phyloP scores from a whole-genome alignment of 2,113 vertebrate species.

The Engystomops pustulosus region DNA sequence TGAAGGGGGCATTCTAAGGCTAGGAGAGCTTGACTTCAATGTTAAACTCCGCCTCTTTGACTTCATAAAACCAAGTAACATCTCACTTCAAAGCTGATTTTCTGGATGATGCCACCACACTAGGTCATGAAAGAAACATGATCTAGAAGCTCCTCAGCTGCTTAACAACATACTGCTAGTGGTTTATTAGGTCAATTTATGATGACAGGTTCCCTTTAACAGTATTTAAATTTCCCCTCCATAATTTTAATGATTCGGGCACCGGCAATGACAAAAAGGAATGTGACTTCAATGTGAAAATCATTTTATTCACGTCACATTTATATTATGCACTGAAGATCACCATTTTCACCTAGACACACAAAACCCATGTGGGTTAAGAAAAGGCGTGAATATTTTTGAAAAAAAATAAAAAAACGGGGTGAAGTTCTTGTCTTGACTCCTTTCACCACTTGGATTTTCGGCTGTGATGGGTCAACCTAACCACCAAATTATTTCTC shows the following conservation, averaged over 20 bases:
- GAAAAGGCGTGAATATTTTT: slow-evolving; percentile 4
- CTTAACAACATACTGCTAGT: no score
- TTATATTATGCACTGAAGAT: slow-evolving; percentile 17
- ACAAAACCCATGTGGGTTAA: slow-evolving; percentile 21
- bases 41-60: no score
- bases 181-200: no score
- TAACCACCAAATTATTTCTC: slow-evolving; percentile 48
- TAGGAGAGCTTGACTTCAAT: no score
- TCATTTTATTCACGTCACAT: neutral
- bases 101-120: no score
- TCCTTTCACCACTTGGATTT: slow-evolving; percentile 18
- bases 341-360: slow-evolving; percentile 29
- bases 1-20: no score
- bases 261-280: slow-evolving; percentile 16
- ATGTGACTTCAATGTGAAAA: slow-evolving; percentile 37
- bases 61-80: no score
- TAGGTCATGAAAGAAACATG: no score
- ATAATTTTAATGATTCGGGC: neutral
- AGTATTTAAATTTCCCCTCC: neutral
- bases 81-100: no score
- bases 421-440: slow-evolving; percentile 50
- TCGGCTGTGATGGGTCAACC: slow-evolving; percentile 15
- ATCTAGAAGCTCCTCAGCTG: no score
- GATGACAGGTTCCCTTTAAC: no score
- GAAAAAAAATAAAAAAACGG: neutral